These are phyloP conservation scores for Pseudomugil tenellus DNA, from an alignment of 2,797 vertebrate species.

Conservation along the genomic window DNA sequence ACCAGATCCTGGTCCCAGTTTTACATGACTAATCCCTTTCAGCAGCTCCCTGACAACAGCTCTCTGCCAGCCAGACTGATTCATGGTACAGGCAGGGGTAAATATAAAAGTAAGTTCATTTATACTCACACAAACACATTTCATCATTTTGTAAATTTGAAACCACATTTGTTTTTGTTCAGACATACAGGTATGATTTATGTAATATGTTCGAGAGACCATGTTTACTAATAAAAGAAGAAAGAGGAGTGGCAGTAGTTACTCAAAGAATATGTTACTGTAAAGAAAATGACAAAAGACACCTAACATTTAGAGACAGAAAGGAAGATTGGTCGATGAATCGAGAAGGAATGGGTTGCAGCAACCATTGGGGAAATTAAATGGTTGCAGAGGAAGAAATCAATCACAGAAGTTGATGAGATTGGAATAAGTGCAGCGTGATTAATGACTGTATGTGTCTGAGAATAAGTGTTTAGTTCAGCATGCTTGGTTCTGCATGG, in stretches of 20 bases:
- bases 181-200: neutral
- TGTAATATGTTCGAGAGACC: neutral
- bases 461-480: neutral
- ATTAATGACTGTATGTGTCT: slow-evolving; percentile 20
- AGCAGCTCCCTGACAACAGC: slow-evolving; percentile 46
- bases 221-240: neutral
- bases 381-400: slow-evolving; percentile 49
- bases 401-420: slow-evolving; percentile 44
- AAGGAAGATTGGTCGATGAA: neutral
- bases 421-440: slow-evolving; percentile 25
- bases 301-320: slow-evolving; percentile 5
- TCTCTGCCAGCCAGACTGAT: slow-evolving; percentile 60
- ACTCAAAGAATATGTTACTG: neutral
- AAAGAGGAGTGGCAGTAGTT: neutral
- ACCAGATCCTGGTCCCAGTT: slow-evolving; percentile 56
- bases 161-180: neutral
- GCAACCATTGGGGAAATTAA: slow-evolving; percentile 25
- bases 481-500: neutral
- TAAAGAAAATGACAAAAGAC: neutral
- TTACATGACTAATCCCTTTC: slow-evolving; percentile 59
- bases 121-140: neutral
- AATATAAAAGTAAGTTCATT: neutral
- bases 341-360: neutral
- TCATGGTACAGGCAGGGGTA: slow-evolving; percentile 39
- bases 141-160: neutral